Evolutionary conservation across 2,113 vertebrate genomes (phyloP).

Genomic region (Edolisoma coerulescens): DNA sequence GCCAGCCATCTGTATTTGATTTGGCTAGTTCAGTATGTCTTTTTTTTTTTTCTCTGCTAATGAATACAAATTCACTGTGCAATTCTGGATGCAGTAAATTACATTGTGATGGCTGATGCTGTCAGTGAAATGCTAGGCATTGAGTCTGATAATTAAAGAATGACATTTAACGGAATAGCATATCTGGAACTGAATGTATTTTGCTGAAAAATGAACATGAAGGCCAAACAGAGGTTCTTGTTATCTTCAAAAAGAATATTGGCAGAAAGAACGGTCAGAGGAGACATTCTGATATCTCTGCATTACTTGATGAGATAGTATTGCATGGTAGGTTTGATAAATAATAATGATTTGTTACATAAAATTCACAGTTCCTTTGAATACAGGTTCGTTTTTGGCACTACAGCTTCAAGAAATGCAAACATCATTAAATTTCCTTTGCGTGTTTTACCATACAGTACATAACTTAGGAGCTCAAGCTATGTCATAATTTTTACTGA

Average conservation of each 20-base stretch:
- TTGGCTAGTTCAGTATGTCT: not conserved
- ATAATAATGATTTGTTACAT: not conserved
- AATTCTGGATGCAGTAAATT: slow-evolving; percentile 15
- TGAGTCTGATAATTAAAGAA: slow-evolving; percentile 2
- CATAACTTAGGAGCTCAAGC: not conserved
- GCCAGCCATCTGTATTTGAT: slow-evolving; percentile 4
- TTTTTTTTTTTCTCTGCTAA: not conserved
- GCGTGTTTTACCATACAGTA: not conserved
- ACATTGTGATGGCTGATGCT: not conserved
- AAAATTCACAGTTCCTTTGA: not conserved
- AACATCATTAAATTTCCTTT: not conserved
- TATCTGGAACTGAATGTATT: not conserved
- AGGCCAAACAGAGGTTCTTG: not conserved
- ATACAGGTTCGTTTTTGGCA: not conserved
- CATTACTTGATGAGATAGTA: not conserved
- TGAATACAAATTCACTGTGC: slow-evolving; percentile 16
- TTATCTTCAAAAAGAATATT: not conserved
- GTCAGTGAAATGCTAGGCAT: not conserved
- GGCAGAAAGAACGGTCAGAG: not conserved
- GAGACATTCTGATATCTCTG: not conserved
- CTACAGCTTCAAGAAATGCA: not conserved
- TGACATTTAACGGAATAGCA: not conserved
- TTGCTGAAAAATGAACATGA: slow-evolving; percentile 28
- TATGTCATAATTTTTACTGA: not conserved
- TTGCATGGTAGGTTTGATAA: not conserved